phyloP scores from a whole-genome alignment of 2,888 invertebrate species.

The Baccha elongata region DNA sequence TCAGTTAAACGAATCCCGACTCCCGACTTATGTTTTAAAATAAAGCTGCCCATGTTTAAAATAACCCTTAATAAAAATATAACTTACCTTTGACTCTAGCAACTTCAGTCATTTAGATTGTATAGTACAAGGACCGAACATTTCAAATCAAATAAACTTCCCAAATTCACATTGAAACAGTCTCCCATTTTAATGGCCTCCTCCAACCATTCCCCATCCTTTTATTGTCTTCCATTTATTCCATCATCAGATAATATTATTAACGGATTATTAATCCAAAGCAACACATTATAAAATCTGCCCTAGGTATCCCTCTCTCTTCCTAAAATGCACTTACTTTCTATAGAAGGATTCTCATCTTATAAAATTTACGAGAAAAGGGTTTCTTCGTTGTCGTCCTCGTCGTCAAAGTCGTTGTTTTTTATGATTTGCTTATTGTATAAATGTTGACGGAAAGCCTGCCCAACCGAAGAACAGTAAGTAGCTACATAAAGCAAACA shows the following conservation, averaged over 20 bases:
- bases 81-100: too few species aligned
- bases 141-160: too few species aligned
- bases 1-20: too few species aligned
- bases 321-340: slow-evolving; percentile 39
- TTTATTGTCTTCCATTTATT: slow-evolving; percentile 37
- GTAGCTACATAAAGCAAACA: slow-evolving; percentile 71
- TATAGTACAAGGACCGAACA: too few species aligned
- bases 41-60: too few species aligned
- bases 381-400: slow-evolving; percentile 48
- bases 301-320: not conserved
- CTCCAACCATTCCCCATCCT: not conserved
- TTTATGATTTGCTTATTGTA: slow-evolving; percentile 57
- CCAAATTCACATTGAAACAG: not conserved
- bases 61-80: too few species aligned
- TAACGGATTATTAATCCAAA: slow-evolving; percentile 76
- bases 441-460: slow-evolving; percentile 18
- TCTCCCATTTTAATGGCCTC: slow-evolving; percentile 34
- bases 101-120: too few species aligned
- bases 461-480: slow-evolving; percentile 48
- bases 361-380: slow-evolving; percentile 45
- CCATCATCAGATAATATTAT: slow-evolving; percentile 76
- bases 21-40: too few species aligned
- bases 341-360: slow-evolving; percentile 17
- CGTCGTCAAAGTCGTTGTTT: slow-evolving; percentile 36
- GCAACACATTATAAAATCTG: slow-evolving; percentile 70